Evolutionary conservation across 1,140 invertebrate genomes (phyloP), one percentile per base, ranked within the genome.

Genomic region (Camponotus pennsylvanicus): DNA sequence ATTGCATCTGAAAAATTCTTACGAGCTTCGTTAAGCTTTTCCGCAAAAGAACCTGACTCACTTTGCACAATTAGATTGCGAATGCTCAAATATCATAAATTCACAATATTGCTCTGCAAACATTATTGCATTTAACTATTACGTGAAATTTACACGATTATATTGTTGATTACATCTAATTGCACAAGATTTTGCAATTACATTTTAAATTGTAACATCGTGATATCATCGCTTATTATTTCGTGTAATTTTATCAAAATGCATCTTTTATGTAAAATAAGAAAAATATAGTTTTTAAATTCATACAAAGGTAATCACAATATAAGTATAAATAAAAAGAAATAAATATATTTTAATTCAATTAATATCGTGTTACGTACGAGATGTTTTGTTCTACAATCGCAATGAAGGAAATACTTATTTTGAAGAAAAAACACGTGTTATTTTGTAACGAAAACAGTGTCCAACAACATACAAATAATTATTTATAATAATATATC

Each of bases 381-480:
- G n/a, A 45, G 40, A 27, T 15, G 27, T 45, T 34, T 13, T 52
- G n/a, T 52, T 18, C n/a, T 21, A 21, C 21, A 32, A 59, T 76
- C 34, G 15, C 37, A 3, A 61, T 21, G 55, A 40, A 59, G 55
- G 9, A 42, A 42, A 21, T 34, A 27, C 8, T 73, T 73, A 55
- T 32, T 40, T 76, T 21, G 57, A 52, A 18, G 15, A 49, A 49
- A 59, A 59, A 59, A 59, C 37, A 5, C 27, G 1, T 1, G 27
- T 27, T 27, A 21, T 21, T 63, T 40, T 40, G 42, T 37, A 40
- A 75, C 71, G 27, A 77, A 77, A 77, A 42, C 55, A 40, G 61
- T 18, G 8, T 37, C 13, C 18, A 37, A 55, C 9, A 73, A 73
- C 13, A 52, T 18, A 52, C n/a, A 21, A 76, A 40, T 34, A 21